Conservation (phyloP, 2,888 invertebrate genomes). For the Hipparchia sbordonii region DNA sequence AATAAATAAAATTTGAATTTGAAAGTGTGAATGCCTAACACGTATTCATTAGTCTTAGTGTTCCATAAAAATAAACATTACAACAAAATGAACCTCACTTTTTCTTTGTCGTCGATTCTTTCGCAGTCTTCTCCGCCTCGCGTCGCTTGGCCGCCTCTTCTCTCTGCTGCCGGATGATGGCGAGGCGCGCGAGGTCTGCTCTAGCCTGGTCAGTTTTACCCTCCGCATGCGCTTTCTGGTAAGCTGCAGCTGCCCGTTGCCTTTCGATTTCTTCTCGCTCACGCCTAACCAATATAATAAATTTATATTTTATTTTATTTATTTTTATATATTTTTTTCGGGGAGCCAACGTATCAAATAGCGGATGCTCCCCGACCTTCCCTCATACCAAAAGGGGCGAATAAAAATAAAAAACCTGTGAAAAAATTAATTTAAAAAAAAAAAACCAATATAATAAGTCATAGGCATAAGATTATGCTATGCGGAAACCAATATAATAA, state of each 20-base stretch:
- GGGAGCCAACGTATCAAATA: no score
- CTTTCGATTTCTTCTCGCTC: conserved; percentile 96
- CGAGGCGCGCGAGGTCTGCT: conserved; percentile 96
- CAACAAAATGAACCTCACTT: conserved; percentile 41
- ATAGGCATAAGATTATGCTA: no score
- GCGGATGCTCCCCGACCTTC: no score
- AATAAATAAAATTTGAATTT: no score
- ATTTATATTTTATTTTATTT: background rate
- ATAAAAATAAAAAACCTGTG: no score
- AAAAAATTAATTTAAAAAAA: no score
- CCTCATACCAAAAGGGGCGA: no score
- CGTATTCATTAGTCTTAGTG: no score
- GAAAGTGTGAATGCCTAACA: no score
- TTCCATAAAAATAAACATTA: no score
- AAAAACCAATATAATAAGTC: no score
- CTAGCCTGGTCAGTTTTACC: conserved; percentile 98
- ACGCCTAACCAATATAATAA: conserved; percentile 64
- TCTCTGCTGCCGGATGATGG: conserved; percentile 96
- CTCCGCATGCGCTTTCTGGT: conserved; percentile 96
- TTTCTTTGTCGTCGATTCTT: conserved; percentile 3
- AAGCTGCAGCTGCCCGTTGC: conserved; percentile 93
- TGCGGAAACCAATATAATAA: no score
- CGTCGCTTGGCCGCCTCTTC: conserved; percentile 97
- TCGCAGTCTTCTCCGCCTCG: conserved; percentile 78
- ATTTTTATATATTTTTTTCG: background rate